Base-by-base conservation (phyloP, 2,113 vertebrate genomes). In the Aix galericulata region DNA sequence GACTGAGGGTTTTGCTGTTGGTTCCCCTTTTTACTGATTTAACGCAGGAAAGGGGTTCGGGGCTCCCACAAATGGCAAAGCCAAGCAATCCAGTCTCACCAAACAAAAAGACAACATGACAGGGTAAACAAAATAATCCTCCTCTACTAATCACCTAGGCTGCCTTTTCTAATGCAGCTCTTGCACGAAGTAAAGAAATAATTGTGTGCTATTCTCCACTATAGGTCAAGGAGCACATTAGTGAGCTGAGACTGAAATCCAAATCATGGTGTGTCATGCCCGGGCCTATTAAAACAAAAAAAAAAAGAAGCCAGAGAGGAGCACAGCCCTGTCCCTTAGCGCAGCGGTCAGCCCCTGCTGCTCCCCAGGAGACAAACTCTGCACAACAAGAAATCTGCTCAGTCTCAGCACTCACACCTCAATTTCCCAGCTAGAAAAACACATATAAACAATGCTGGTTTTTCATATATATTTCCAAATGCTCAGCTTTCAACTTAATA, bases 201-300 rank as follows among this genome's bases (percentile, higher is more conserved):
- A 96, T 88, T 78, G 84, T 84, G 69, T 75, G 73, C 55, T 91
- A 59, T 79, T 91, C 89, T 66, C 56, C 92, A 27, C 91, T 31
- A 11, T 56, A 76, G 95, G 91, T 94, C 86, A 92, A 56, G 53
- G 71, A 89, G 66, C 53, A 89, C 84, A 75, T 89, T 44, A 91
- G 67, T 15, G 46, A 55, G 8, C 50, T 32, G 86, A 83, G n/a
- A 25, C 7, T 14, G 62, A 91, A 62, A 91, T 82, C 64, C 74
- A 46, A 87, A 87, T 60, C 13, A 2, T 0, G 8, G 36, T 3
- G 6, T 58, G 64, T 44, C 3, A 2, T 53, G 74, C n/a, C 63
- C 55, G 31, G 77, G 59, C 9, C 60, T 52, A 58, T 17, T 52
- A 52, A 52, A 74, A 68, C 5, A 40, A 75, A 44, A 40, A 44